Base-by-base conservation (phyloP, 2,113 vertebrate species). In the Lynx canadensis region DNA sequence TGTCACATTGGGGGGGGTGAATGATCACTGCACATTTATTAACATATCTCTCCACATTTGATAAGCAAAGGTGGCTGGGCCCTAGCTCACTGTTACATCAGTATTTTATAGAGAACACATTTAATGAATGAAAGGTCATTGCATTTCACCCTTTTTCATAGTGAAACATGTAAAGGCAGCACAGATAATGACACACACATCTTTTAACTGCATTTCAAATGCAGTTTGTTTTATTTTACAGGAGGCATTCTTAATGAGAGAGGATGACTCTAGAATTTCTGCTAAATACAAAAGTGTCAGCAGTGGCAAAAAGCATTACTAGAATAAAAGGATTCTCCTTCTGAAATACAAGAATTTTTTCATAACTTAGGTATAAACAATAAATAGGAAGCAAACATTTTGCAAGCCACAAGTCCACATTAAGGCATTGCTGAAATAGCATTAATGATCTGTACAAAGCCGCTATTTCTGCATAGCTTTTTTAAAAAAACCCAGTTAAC, bases 111-210 rank as follows among this genome's bases (percentile, higher is more conserved):
- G 19, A 33, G 23, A 95, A 91, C 7, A 91, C 33, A 95, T 84
- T 73, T 97, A 95, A 95, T 69, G 96, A 98, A 78, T 76, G 63
- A 96, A 97, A 98, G 86, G 96, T 97, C 96, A 97, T 79, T 11
- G n/a, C 87, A 38, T 57, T 96, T 97, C 27, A 82, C 50, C 65
- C 41, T 73, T 88, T 95, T 90, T 45, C 63, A 1, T 89, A 94
- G 97, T 94, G 69, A 97, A 87, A 95, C 66, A 4, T 38, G 68
- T 57, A 60, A 95, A 80, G 7, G n/a, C 48, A 87, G 14, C 12
- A 84, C n/a, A 79, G 74, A 96, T 92, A 97, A 97, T 38, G 86
- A 81, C 21, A 94, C 66, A 76, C 38, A 21, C 41, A 88, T 36
- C 81, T 90, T 93, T 91, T 95, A 95, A 76, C 73, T 81, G 29